phyloP scores from a whole-genome alignment of 1,140 invertebrate species.

The Cardiocondyla obscurior region DNA sequence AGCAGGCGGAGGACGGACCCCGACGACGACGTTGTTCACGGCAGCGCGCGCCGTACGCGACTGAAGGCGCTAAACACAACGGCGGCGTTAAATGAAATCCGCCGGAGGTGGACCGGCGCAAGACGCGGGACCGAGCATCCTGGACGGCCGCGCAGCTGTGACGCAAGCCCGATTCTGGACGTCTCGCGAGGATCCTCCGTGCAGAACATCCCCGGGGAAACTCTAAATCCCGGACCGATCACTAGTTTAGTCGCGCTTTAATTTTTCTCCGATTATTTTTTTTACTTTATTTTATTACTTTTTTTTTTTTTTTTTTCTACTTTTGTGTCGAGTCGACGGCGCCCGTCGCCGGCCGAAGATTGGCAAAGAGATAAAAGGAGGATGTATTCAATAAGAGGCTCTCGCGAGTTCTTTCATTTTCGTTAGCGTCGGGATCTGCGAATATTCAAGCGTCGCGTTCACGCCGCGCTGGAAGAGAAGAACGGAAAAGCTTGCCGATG shows the following conservation, averaged over 20 bases:
- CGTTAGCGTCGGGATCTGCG: too few relatives aligned
- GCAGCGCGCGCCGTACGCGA: constrained; percentile 78
- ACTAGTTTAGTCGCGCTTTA: too few relatives aligned
- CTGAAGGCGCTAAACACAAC: constrained; percentile 68
- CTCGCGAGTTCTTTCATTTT: too few relatives aligned
- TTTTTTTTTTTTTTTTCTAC: too few relatives aligned
- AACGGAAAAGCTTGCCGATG: not conserved
- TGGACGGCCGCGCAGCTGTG: constrained; percentile 5
- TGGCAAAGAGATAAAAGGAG: not conserved
- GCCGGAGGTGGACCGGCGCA: constrained; percentile 11
- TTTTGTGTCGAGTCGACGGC: too few relatives aligned
- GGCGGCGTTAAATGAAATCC: constrained; percentile 53
- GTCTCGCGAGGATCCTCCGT: not conserved
- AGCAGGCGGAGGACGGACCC: not conserved
- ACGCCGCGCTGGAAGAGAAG: not conserved
- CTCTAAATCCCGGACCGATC: too few relatives aligned
- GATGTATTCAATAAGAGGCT: too few relatives aligned
- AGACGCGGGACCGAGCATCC: not conserved
- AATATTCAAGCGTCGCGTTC: not conserved
- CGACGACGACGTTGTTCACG: constrained; percentile 57
- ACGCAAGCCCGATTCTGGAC: not conserved
- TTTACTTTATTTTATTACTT: too few relatives aligned
- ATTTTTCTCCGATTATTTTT: too few relatives aligned
- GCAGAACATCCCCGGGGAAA: too few relatives aligned
- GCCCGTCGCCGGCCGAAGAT: not conserved